Conservation (phyloP, 2,113 vertebrate species). For the Myodes glareolus region DNA sequence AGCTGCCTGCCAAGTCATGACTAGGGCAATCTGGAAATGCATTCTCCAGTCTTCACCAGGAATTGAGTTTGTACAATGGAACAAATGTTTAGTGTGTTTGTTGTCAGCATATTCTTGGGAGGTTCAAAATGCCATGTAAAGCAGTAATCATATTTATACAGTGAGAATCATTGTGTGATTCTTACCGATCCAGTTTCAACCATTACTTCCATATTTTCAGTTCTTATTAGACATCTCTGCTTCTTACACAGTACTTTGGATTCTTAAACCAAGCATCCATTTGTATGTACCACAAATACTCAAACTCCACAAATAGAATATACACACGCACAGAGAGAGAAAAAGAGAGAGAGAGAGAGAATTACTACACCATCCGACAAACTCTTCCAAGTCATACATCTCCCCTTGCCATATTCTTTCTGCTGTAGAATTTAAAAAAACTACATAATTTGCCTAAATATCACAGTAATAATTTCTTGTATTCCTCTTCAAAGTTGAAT, state of each 20-base stretch:
- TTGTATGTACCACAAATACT: background rate
- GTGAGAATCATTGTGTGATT: background rate
- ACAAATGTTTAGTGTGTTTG: slow-evolving; percentile 60
- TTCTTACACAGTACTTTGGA: background rate
- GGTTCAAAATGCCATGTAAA: slow-evolving; percentile 59
- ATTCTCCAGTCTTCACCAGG: background rate
- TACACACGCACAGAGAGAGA: background rate
- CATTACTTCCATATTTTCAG: background rate
- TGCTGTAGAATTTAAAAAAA: background rate
- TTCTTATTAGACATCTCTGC: background rate
- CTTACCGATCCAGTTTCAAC: slow-evolving; percentile 27
- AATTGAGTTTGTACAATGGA: slow-evolving; percentile 41
- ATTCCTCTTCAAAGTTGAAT: background rate
- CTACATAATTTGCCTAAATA: background rate
- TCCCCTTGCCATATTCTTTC: background rate
- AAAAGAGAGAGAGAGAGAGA: background rate
- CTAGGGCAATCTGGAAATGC: slow-evolving; percentile 58
- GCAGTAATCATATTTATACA: slow-evolving; percentile 40
- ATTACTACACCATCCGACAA: no score
- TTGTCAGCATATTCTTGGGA: slow-evolving; percentile 58
- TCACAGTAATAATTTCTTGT: background rate
- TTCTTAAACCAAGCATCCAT: background rate
- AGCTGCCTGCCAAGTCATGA: slow-evolving; percentile 55
- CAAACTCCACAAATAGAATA: background rate
- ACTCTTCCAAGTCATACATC: background rate